Conservation (phyloP, 2,797 vertebrate species). For the Amphiprion clarkii region DNA sequence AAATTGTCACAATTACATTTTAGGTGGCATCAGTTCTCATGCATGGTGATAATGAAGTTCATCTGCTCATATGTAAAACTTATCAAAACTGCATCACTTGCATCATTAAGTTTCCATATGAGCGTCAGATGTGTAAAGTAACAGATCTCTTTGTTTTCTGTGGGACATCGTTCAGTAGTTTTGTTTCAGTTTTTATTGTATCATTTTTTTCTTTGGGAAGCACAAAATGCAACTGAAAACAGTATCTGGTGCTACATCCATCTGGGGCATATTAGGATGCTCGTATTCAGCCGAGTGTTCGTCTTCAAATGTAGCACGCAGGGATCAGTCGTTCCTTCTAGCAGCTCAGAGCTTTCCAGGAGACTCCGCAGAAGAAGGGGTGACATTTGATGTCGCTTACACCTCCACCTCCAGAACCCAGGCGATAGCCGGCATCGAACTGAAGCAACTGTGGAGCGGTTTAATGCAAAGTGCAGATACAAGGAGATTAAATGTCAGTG, state of each 20-base stretch:
- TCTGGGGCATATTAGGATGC: slow-evolving; percentile 21
- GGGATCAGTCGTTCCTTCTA: slow-evolving; percentile 38
- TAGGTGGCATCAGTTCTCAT: slow-evolving; percentile 35
- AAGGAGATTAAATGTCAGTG: background rate
- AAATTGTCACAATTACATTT: slow-evolving; percentile 12
- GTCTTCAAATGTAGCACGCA: background rate
- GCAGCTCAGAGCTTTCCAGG: slow-evolving; percentile 90
- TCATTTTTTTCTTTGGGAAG: slow-evolving; percentile 59
- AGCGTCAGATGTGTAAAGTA: slow-evolving; percentile 5
- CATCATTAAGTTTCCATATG: slow-evolving; percentile 4
- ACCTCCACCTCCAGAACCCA: slow-evolving; percentile 91
- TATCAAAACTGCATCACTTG: slow-evolving; percentile 54
- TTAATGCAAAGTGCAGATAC: slow-evolving; percentile 9
- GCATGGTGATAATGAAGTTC: slow-evolving; percentile 19
- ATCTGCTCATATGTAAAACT: slow-evolving; percentile 17
- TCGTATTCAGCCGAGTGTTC: background rate
- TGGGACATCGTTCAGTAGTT: slow-evolving; percentile 3
- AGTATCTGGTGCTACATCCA: slow-evolving; percentile 21
- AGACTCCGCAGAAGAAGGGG: slow-evolving; percentile 92
- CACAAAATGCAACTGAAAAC: slow-evolving; percentile 36
- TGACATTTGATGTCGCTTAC: slow-evolving; percentile 94
- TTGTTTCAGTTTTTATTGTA: slow-evolving; percentile 37
- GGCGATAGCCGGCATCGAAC: slow-evolving; percentile 90
- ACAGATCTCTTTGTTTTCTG: background rate
- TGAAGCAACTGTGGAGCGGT: slow-evolving; percentile 88